Conservation (phyloP, 2,888 invertebrate species). For the Philereme vetulata region DNA sequence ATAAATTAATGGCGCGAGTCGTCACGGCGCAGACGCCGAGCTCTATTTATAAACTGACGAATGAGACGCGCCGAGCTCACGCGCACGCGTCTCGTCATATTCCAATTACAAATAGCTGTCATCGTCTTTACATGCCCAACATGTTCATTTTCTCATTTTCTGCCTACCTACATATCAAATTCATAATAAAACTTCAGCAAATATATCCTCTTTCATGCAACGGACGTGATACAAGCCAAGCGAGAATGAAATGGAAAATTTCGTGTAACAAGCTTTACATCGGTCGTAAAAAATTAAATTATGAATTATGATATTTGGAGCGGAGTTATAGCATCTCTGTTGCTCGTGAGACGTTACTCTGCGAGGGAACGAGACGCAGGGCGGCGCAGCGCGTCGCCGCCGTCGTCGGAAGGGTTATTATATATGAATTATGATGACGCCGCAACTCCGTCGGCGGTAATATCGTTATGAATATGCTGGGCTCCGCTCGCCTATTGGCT, state of each 20-base stretch:
- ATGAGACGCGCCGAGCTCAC: conserved; percentile 81
- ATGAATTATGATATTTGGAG: conserved; percentile 81
- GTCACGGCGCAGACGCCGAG: conserved; percentile 82
- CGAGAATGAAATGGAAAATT: conserved; percentile 62
- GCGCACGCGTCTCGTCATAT: conserved; percentile 81
- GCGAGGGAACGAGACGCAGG: conserved; percentile 72
- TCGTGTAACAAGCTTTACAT: conserved; percentile 50
- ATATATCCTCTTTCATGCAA: conserved; percentile 39
- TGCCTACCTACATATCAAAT: conserved; percentile 54
- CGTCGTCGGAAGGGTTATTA: conserved; percentile 82
- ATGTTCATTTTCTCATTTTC: conserved; percentile 58
- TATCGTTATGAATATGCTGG: conserved; percentile 84
- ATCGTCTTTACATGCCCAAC: conserved; percentile 69
- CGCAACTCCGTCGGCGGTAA: conserved; percentile 79
- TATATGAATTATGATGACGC: conserved; percentile 84
- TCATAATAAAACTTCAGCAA: conserved; percentile 44
- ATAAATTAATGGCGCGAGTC: conserved; percentile 84
- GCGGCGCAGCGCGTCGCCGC: conserved; percentile 66
- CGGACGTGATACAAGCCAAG: conserved; percentile 33
- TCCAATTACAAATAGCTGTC: conserved; percentile 83
- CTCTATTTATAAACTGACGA: conserved; percentile 84
- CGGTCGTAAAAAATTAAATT: conserved; percentile 75
- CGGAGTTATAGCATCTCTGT: conserved; percentile 65
- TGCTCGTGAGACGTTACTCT: conserved; percentile 49
- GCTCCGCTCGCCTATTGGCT: conserved; percentile 79